Base-by-base conservation (phyloP, 2,888 invertebrate genomes). In the Chromoteleia sp. region DNA sequence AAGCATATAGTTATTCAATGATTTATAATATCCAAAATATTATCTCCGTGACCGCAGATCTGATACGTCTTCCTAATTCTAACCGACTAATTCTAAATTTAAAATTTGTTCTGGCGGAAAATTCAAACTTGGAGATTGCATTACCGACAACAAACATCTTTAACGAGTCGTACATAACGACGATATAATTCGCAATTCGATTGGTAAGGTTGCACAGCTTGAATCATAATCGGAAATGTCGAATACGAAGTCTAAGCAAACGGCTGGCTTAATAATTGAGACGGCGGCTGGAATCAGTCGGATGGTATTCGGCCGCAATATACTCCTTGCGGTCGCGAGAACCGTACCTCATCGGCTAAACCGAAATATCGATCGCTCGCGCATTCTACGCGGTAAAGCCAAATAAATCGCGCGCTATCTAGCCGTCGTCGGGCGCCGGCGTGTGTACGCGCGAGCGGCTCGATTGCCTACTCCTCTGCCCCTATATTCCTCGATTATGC, bases 361-460 rank as follows among this genome's bases (percentile, higher is more conserved):
- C 75, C 65, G 68, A 61, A 67, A 76, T 82, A 84, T 85, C 84
- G 85, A 85, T 82, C 84, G 83, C 68, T 81, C 74, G 74, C 73
- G 78, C 70, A 70, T 79, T 79, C 83, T 58, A 71, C 76, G 70
- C 82, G 67, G 73, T 54, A 77, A 70, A 83, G 79, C 77, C 82
- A 80, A 82, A 83, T 83, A 83, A 83, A 83, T 83, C 80, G 79
- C 70, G 50, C 65, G 65, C 80, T 82, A 83, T 83, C 83, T 82
- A 71, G 58, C 63, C 68, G 83, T 70, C 65, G 78, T 78, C 58
- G 68, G 67, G 56, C 29, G 56, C 65, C 73, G 50, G 67, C 36
- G 54, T 73, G 54, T 73, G 52, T 76, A 75, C 79, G 71, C 76
- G 76, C 68, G 63, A 71, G 19, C 73, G 54, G 54, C 48, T 58